phyloP scores from a whole-genome alignment of 2,888 invertebrate species.

The Polydrusus pterygomalis region DNA sequence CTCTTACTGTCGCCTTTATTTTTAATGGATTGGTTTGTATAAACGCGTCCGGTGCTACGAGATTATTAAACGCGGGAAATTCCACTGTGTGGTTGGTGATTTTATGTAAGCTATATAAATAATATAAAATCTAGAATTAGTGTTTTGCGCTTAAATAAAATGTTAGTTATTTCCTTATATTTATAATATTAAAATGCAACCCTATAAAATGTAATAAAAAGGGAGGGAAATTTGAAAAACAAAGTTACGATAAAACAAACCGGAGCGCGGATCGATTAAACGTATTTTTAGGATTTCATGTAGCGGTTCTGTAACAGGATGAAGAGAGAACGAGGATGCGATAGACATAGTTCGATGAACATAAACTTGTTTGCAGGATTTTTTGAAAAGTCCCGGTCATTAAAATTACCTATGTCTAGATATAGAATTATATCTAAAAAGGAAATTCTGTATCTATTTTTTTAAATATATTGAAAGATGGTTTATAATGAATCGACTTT shows the following conservation, averaged over 20 bases:
- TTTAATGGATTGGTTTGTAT: slow-evolving; percentile 24
- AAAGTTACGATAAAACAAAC: slow-evolving; percentile 11
- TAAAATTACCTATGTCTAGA: slow-evolving; percentile 19
- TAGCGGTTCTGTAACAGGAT: slow-evolving; percentile 39
- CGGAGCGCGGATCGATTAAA: slow-evolving; percentile 37
- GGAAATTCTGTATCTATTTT: background rate
- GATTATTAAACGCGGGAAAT: slow-evolving; percentile 37
- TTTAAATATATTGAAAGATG: background rate
- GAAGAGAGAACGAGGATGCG: slow-evolving; percentile 31
- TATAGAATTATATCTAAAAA: slow-evolving; percentile 1
- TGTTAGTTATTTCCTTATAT: background rate
- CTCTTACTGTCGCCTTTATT: background rate
- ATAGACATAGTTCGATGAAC: slow-evolving; percentile 28
- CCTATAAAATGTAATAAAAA: background rate
- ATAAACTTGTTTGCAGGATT: slow-evolving; percentile 41
- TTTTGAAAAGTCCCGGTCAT: slow-evolving; percentile 37
- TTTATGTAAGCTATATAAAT: slow-evolving; percentile 30
- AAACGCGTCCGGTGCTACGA: slow-evolving; percentile 18
- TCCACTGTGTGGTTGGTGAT: slow-evolving; percentile 32
- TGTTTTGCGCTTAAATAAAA: slow-evolving; percentile 3
- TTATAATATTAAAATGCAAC: background rate
- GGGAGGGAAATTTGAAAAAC: slow-evolving; percentile 41
- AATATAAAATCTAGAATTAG: slow-evolving; percentile 8
- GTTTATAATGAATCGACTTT: too few species aligned
- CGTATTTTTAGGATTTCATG: slow-evolving; percentile 47